A percentile compares a stretch with the other conserved stretches of the same genome.
Evolutionary conservation across 2,113 vertebrate species (phyloP).

Genomic region (Lasiurus cinereus): DNA sequence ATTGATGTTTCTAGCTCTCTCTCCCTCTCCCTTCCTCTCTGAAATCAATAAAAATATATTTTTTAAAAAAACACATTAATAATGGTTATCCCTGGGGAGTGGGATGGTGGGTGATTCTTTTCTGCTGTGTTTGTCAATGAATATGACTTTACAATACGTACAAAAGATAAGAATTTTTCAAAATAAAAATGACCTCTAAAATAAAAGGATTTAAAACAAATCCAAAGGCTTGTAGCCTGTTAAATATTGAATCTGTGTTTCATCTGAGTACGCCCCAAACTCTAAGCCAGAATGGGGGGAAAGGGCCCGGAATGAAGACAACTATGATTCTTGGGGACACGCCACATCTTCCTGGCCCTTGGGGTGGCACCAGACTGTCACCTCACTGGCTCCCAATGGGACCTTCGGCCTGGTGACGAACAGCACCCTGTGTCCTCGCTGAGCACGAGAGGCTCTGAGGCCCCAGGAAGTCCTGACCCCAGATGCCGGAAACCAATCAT

Average conservation of each 20-base stretch:
- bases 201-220: neutral
- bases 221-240: neutral
- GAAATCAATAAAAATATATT: too few relatives aligned
- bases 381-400: neutral
- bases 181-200: slow-evolving; percentile 47
- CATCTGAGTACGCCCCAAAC: neutral
- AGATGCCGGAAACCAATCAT: too few relatives aligned
- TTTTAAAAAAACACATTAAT: neutral
- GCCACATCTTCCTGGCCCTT: neutral
- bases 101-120: neutral
- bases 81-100: neutral
- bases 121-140: neutral
- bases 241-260: neutral
- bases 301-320: neutral
- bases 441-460: neutral
- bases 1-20: too few relatives aligned
- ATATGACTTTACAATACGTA: neutral
- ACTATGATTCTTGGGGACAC: neutral
- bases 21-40: too few relatives aligned
- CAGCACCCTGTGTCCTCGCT: neutral
- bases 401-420: neutral
- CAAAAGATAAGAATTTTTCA: neutral
- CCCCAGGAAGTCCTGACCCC: too few relatives aligned
- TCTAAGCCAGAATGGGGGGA: neutral
- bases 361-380: neutral